A percentile compares a stretch with the other conserved stretches of the same genome.
phyloP scores from a whole-genome alignment of 2,888 invertebrate genomes.

The Belgica antarctica region DNA sequence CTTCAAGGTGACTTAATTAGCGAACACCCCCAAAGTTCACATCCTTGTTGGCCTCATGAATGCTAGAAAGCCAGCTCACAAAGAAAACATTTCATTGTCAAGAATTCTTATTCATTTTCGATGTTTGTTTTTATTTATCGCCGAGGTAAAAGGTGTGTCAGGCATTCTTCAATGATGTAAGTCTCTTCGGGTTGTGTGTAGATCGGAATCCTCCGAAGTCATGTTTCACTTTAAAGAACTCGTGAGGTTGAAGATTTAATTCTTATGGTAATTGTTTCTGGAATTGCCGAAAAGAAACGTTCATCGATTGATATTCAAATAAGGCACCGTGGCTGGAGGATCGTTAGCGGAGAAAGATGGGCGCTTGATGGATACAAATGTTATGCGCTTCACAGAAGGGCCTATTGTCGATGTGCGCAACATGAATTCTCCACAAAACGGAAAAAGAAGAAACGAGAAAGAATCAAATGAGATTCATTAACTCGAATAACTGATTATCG shows the following conservation, averaged over 20 bases:
- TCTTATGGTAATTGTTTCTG: constrained; percentile 29
- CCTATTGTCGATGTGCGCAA: constrained; percentile 1
- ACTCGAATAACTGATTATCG: constrained; percentile 21
- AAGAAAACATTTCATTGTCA: not conserved
- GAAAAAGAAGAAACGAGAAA: not conserved
- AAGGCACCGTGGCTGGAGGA: not conserved
- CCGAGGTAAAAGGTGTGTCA: constrained; percentile 35
- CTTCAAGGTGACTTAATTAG: too few species aligned
- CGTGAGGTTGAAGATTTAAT: constrained; percentile 13
- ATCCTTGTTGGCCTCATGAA: too few species aligned
- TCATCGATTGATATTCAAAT: constrained; percentile 30
- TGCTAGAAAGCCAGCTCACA: too few species aligned
- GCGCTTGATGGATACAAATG: not conserved
- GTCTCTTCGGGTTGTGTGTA: not conserved
- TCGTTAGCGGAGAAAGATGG: constrained; percentile 2
- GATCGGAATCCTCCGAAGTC: constrained; percentile 26
- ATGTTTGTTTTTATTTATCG: constrained; percentile 32
- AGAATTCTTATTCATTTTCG: constrained; percentile 20
- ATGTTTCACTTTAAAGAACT: constrained; percentile 20
- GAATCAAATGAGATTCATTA: constrained; percentile 20
- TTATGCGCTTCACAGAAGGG: constrained; percentile 17
- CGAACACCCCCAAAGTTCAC: too few species aligned
- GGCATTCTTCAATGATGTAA: constrained; percentile 39
- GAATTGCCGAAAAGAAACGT: constrained; percentile 11
- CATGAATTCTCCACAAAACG: not conserved